Evolutionary conservation across 2,888 invertebrate species (phyloP), one percentile per base, ranked within the genome.

Genomic region (Drosophila antonietae): DNA sequence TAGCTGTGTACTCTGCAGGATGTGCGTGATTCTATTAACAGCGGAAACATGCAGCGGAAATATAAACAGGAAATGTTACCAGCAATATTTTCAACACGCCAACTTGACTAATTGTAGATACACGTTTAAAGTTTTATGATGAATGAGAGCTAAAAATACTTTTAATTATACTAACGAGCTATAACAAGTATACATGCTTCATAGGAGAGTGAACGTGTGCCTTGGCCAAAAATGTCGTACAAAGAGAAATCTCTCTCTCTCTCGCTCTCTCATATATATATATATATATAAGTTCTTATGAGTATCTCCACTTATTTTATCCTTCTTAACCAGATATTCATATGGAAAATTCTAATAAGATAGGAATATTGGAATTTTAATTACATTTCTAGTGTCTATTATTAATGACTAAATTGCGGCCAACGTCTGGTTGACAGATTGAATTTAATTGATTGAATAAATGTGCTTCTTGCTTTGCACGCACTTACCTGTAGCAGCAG

Each of bases 1-100:
- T 37, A 47, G 47, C 39, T 51, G 28, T 37, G 20, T 39, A 18
- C 46, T 41, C 49, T 20, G 10, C 67, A 70, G 76, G 73, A 75
- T 78, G 84, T 89, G 83, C 84, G 89, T 83, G 84, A 68, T 52
- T 68, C 61, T 68, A 78, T 68, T 61, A 74, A 41, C 69, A 49
- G 61, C 68, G 89, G 88, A 80, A 89, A 88, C 75, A 69, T 59
- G 71, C 76, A 73, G 39, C 89, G 89, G 86, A 89, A 88, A 82
- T 79, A 79, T 75, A 73, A 85, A 77, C 79, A 81, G 90, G 88
- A 89, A 78, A 73, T 75, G 73, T 76, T 76, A 65, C 74, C 78
- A 84, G 63, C 85, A 87, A 74, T 77, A 80, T 69, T 78, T 83
- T 75, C 78, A 82, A 75, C 88, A 80, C 80, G 72, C 68, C 65